These are phyloP conservation scores for Magallana angulata DNA, from an alignment of 1,140 invertebrate species.

Conservation along the genomic window DNA sequence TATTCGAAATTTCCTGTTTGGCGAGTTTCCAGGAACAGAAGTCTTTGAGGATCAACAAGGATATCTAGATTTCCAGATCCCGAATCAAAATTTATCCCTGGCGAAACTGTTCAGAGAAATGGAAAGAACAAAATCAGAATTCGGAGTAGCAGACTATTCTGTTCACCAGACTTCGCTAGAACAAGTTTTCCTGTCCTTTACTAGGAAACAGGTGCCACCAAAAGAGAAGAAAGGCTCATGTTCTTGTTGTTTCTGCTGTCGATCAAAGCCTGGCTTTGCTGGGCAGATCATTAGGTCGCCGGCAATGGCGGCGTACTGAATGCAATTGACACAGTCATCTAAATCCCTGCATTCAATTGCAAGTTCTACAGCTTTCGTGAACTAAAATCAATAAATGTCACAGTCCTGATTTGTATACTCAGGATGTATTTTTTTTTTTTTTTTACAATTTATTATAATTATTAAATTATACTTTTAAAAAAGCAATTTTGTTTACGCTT, in stretches of 20 bases:
- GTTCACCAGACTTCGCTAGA: constrained; percentile 88
- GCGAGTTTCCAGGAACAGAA: constrained; percentile 61
- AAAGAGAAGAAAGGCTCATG: constrained; percentile 43
- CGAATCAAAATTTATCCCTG: constrained; percentile 79
- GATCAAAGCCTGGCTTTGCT: background rate
- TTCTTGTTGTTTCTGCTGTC: constrained; percentile 14
- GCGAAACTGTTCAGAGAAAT: constrained; percentile 84
- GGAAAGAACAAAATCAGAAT: constrained; percentile 80
- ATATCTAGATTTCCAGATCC: constrained; percentile 81
- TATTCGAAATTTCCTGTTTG: constrained; percentile 54
- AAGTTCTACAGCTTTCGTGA: no score
- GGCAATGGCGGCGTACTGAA: background rate
- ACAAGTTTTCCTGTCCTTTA: constrained; percentile 84
- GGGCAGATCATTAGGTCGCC: background rate
- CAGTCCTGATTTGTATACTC: no score
- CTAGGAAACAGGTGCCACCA: constrained; percentile 77
- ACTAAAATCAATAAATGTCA: no score
- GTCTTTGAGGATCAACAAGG: constrained; percentile 87
- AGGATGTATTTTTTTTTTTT: no score
- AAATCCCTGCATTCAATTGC: no score
- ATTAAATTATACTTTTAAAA: no score
- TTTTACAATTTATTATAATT: no score
- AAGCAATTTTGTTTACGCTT: no score
- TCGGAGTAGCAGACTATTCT: constrained; percentile 86
- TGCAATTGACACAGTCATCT: no score